Conservation (phyloP, 2,888 invertebrate genomes). For the Himalopsyche kuldschensis region DNA sequence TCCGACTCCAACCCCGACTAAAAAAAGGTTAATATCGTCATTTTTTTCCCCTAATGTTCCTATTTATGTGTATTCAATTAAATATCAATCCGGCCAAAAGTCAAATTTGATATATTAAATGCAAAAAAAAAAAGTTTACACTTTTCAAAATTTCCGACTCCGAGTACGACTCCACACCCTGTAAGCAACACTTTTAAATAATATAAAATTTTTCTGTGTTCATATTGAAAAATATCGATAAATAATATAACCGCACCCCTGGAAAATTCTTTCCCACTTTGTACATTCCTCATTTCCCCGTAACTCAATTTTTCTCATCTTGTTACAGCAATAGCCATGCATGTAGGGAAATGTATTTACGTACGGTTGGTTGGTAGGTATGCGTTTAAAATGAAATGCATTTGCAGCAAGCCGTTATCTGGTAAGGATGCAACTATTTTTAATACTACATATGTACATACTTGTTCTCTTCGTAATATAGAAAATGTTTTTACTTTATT, state of each 20-base stretch:
- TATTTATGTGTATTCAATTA: too few relatives aligned
- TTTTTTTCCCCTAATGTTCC: too few relatives aligned
- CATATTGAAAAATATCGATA: neutral
- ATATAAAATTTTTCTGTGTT: too few relatives aligned
- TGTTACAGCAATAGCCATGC: neutral
- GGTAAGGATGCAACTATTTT: neutral
- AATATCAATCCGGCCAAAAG: too few relatives aligned
- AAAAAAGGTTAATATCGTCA: too few relatives aligned
- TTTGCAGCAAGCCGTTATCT: neutral
- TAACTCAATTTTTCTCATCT: neutral
- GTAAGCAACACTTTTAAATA: too few relatives aligned
- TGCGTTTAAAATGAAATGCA: neutral
- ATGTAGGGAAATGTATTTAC: neutral
- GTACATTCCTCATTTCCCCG: neutral
- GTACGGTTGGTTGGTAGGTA: neutral
- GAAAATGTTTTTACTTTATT: too few relatives aligned
- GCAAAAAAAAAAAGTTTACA: too few relatives aligned
- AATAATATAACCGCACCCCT: neutral
- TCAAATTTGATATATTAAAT: too few relatives aligned
- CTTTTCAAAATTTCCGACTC: too few relatives aligned
- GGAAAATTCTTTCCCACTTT: neutral
- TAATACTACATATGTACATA: neutral
- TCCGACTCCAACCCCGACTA: too few relatives aligned
- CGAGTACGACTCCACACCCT: too few relatives aligned
- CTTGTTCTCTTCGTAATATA: neutral